phyloP scores from a whole-genome alignment of 2,888 invertebrate species.

The Abscondita cerata region DNA sequence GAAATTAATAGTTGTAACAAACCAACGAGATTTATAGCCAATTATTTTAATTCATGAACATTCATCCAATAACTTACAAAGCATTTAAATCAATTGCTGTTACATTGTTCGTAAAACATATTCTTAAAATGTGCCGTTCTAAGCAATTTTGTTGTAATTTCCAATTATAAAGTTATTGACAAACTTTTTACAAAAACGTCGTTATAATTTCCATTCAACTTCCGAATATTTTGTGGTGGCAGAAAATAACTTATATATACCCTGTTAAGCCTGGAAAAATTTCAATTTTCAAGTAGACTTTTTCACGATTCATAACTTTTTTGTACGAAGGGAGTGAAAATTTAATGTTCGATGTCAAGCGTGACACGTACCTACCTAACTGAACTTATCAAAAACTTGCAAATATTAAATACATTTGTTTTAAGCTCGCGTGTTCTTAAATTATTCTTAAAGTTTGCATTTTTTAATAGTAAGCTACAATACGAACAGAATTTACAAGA shows the following conservation, averaged over 20 bases:
- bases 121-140: too few species aligned
- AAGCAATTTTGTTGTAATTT: slow-evolving; percentile 7
- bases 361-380: not conserved
- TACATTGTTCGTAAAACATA: too few species aligned
- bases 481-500: too few species aligned
- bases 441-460: too few species aligned
- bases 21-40: slow-evolving; percentile 29
- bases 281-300: slow-evolving; percentile 37
- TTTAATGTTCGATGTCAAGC: slow-evolving; percentile 2
- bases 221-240: slow-evolving; percentile 22
- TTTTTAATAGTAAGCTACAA: too few species aligned
- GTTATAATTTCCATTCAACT: slow-evolving; percentile 30
- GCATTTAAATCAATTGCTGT: slow-evolving; percentile 4
- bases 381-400: too few species aligned
- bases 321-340: not conserved
- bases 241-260: slow-evolving; percentile 39
- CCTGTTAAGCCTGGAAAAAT: slow-evolving; percentile 36
- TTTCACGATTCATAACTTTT: slow-evolving; percentile 26
- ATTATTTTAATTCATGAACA: slow-evolving; percentile 32
- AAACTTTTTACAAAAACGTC: not conserved
- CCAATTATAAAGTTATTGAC: slow-evolving; percentile 19
- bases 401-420: too few species aligned
- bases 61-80: slow-evolving; percentile 21
- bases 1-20: slow-evolving; percentile 30
- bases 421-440: too few species aligned